Evolutionary conservation across 2,888 invertebrate genomes (phyloP), one percentile per base, ranked within the genome.

Genomic region (Xanthorhoe designata): DNA sequence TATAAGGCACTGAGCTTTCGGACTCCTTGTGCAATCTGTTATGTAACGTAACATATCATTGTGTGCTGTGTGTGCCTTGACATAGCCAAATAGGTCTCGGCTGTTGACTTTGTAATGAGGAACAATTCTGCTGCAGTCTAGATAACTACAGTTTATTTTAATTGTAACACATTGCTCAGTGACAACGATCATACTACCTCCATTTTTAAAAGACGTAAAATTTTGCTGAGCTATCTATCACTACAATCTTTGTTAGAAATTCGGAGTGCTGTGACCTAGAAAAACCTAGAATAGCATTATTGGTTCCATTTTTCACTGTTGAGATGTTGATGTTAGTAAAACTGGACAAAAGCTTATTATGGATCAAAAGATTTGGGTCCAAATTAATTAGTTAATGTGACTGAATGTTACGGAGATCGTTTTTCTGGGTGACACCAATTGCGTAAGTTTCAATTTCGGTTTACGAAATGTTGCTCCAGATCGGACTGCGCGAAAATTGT

Each of bases 51-150:
- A 52, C 56, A 38, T 49, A 57, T 57, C 57, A 38, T 38, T 18
- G 52, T 51, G 50, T 60, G 42, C 60, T 51, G 17, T 49, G 65
- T 52, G 19, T 38, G 50, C 58, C 66, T 66, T 66, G 66, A 66
- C 66, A 62, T 53, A 58, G 35, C 54, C 66, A 63, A 66, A 60
- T 59, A 59, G 59, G 59, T 67, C 59, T 67, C 59, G 45, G 29
- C 47, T 53, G 55, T 62, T 59, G 59, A 66, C 62, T 66, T 59
- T 35, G 59, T 59, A 62, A 59, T 59, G 47, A 62, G 51, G 62
- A 59, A 66, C 7, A 24, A 38, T 57, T 52, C 17, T n/a, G 19
- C 18, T 17, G 19, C 24, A 53, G 15, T 17, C 15, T 53, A 32
- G 32, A 49, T 15, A 17, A 42, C 38, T 42, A 42, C 32, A 32